phyloP scores from a whole-genome alignment of 2,888 invertebrate genomes.

The Lissonota sp. region DNA sequence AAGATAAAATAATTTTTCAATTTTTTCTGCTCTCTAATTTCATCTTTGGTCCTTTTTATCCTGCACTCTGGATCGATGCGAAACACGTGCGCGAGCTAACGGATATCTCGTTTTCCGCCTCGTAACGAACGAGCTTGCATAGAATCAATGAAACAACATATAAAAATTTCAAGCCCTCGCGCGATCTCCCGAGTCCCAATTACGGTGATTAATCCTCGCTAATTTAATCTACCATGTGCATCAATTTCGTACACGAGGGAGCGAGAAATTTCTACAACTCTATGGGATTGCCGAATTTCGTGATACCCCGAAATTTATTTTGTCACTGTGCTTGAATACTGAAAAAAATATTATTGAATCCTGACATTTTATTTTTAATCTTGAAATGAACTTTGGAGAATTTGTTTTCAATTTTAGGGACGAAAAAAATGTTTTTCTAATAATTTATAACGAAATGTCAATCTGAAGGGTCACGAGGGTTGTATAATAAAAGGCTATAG shows the following conservation, averaged over 20 bases:
- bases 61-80: constrained; percentile 20
- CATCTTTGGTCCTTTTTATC: background rate
- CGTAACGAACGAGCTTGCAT: background rate
- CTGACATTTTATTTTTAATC: background rate
- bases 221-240: constrained; percentile 24
- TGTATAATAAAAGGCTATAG: no score
- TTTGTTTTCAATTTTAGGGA: no score
- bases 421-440: no score
- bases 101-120: constrained; percentile 2
- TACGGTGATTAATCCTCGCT: constrained; percentile 42
- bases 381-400: background rate
- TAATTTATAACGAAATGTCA: no score
- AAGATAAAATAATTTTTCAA: no score
- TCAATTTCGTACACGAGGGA: background rate
- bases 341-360: no score
- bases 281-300: no score
- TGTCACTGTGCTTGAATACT: no score
- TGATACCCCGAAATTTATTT: no score
- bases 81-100: background rate
- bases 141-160: constrained; percentile 33
- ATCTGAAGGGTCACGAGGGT: no score
- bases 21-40: background rate
- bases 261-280: no score
- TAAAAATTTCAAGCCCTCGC: constrained; percentile 3
- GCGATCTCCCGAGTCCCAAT: constrained; percentile 21